These are phyloP conservation scores for Neodon shergylaensis DNA, from an alignment of 2,113 vertebrate species.

Conservation along the genomic window DNA sequence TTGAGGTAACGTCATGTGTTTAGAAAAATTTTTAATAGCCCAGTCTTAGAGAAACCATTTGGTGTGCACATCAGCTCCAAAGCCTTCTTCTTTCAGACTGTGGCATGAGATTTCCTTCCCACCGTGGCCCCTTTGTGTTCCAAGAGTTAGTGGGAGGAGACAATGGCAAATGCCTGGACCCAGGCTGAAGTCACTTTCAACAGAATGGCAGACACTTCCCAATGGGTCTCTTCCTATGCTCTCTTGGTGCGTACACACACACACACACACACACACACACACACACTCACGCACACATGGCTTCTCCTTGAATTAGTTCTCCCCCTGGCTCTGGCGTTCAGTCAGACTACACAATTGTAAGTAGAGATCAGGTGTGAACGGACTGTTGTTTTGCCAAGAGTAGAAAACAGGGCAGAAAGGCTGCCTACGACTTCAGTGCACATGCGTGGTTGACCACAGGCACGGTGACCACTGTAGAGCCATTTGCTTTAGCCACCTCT, in stretches of 20 bases:
- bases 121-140: fast-evolving
- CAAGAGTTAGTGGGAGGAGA: neutral
- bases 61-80: neutral
- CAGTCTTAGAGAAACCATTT: neutral
- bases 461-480: neutral
- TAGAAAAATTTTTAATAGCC: neutral
- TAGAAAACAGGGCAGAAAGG: neutral
- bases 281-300: neutral
- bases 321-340: neutral
- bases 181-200: neutral
- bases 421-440: fast-evolving
- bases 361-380: neutral
- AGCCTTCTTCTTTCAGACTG: too few species aligned
- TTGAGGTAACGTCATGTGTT: neutral
- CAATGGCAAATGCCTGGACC: fast-evolving
- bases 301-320: neutral
- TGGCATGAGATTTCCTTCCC: neutral
- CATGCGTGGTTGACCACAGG: too few species aligned
- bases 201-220: too few species aligned
- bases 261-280: neutral
- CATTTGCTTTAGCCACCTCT: neutral
- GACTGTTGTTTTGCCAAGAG: neutral
- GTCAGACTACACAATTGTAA: neutral
- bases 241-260: neutral
- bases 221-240: neutral